Percentiles rank a stretch among this genome's conserved stretches.
phyloP scores from a whole-genome alignment of 2,888 invertebrate species.

The Notocelia uddmanniana region DNA sequence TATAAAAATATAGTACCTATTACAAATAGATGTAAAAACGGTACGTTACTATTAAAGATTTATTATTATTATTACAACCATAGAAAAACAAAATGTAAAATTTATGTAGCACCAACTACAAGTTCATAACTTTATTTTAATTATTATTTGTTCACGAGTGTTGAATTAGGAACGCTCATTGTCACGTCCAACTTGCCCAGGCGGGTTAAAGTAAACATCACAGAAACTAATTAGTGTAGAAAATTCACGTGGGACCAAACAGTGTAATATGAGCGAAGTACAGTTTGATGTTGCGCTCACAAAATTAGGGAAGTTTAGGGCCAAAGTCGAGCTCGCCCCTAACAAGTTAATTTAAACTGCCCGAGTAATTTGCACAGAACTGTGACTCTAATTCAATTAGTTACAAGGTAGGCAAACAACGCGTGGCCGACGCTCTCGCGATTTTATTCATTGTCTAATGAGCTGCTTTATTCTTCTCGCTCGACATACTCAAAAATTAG shows the following conservation, averaged over 20 bases:
- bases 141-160: constrained; percentile 31
- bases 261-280: constrained; percentile 80
- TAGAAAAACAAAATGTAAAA: too few species aligned
- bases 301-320: constrained; percentile 84
- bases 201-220: constrained; percentile 74
- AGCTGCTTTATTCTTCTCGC: constrained; percentile 31
- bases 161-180: constrained; percentile 40
- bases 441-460: constrained; percentile 42
- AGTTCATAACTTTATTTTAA: too few species aligned
- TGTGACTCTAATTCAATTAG: constrained; percentile 83
- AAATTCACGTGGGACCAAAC: constrained; percentile 83
- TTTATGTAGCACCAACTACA: too few species aligned
- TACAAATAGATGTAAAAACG: too few species aligned
- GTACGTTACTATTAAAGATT: too few species aligned
- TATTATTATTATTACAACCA: too few species aligned
- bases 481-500: constrained; percentile 27
- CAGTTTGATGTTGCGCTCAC: constrained; percentile 84
- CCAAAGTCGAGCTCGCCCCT: constrained; percentile 77
- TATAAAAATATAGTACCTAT: too few species aligned
- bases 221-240: constrained; percentile 82
- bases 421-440: constrained; percentile 51
- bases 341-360: constrained; percentile 85
- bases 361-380: constrained; percentile 79
- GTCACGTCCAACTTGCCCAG: constrained; percentile 40
- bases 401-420: constrained; percentile 77